Evolutionary conservation across 2,113 vertebrate genomes (phyloP), one percentile per base, ranked within the genome.

Genomic region (Pogona vitticeps): DNA sequence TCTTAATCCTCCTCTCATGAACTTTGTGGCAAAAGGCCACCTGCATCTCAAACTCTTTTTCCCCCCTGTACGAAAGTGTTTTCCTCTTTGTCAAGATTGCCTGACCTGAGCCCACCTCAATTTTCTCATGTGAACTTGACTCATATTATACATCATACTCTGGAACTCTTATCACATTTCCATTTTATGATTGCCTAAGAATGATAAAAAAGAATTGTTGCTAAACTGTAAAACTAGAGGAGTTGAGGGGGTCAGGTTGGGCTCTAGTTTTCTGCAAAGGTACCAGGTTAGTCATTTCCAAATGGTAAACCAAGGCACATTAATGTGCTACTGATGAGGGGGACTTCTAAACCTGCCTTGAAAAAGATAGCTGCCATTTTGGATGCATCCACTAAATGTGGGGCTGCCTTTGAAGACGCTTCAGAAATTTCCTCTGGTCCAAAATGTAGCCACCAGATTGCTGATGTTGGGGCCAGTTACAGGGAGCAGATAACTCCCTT

Each of bases 31-130:
- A 82, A 33, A 93, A 82, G 2, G 20, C n/a, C 76, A 88, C 83
- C 73, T 68, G 52, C 90, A 52, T 77, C 46, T 91, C 89, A 88
- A 63, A 86, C 63, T 58, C 58, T 84, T 90, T n/a, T 71, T 76
- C 52, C 82, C 86, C 83, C 86, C 79, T 42, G 33, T 89, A 14
- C 38, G 18, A 75, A 80, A 82, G 56, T 88, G 77, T 68, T 84
- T 40, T 58, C 33, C 56, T n/a, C 52, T 63, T 82, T 52, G 2
- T 76, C 52, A 18, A 85, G 58, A 18, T 2, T 86, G 0, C 89
- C 78, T 84, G 68, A 90, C 38, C 71, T 9, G 2, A 88, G 70
- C 59, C 38, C 31, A 26, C 38, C 71, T 17, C 58, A 4, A 12
- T 80, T n/a, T 80, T 28, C 88, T 31, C n/a, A 85, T 63, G 68